Evolutionary conservation across 2,888 invertebrate genomes (phyloP).

Genomic region (Cacoxenus indagator): DNA sequence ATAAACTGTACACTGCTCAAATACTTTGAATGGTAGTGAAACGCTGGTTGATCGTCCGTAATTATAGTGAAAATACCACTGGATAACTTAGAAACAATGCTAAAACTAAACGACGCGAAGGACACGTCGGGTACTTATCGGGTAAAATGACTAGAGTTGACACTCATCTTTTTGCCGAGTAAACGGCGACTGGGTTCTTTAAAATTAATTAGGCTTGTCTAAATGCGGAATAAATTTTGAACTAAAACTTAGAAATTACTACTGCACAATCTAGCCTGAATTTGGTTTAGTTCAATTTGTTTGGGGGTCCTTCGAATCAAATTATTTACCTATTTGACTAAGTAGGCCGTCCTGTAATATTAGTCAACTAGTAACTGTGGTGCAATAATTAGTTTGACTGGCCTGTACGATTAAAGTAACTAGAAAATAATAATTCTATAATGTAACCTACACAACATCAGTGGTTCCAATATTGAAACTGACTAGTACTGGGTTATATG

Average conservation of each 20-base stretch:
- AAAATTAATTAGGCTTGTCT: not conserved
- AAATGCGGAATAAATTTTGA: conserved; percentile 9
- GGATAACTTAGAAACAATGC: not conserved
- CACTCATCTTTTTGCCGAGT: conserved; percentile 57
- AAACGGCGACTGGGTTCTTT: not conserved
- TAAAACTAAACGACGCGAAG: not conserved
- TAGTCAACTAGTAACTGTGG: too few species aligned
- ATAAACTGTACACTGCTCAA: conserved; percentile 49
- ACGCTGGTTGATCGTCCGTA: conserved; percentile 60
- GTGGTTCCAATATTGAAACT: too few species aligned
- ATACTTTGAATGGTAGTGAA: conserved; percentile 62
- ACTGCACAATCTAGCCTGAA: conserved; percentile 69
- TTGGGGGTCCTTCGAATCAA: not conserved
- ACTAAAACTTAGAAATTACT: conserved; percentile 50
- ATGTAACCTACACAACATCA: too few species aligned
- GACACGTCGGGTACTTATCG: conserved; percentile 42
- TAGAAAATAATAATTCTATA: too few species aligned
- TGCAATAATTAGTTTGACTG: too few species aligned
- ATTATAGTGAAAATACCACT: conserved; percentile 25
- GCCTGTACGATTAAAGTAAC: too few species aligned
- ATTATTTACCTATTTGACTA: not conserved
- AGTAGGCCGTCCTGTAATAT: too few species aligned
- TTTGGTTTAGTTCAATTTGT: conserved; percentile 27
- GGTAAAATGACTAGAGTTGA: conserved; percentile 66
- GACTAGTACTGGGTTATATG: too few species aligned